These are phyloP conservation scores for Alca torda DNA, from an alignment of 2,797 vertebrate genomes.

Conservation along the genomic window DNA sequence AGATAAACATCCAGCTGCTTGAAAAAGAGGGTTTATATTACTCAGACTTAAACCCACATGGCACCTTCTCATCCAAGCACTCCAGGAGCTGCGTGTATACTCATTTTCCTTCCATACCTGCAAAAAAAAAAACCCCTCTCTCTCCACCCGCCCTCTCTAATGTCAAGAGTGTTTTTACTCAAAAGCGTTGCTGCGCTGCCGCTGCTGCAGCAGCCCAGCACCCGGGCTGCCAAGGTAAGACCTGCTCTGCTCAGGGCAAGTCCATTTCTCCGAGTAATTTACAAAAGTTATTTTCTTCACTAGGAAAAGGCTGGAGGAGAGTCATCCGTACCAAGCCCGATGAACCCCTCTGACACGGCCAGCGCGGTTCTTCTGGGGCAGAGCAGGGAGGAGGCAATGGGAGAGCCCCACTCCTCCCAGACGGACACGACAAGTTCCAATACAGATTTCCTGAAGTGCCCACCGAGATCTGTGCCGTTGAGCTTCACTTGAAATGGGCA, in stretches of 20 bases:
- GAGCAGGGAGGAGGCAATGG: background rate
- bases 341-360: no score
- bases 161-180: background rate
- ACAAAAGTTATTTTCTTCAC: background rate
- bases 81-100: background rate
- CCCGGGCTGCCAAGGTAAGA: background rate
- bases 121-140: background rate
- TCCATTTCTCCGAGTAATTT: background rate
- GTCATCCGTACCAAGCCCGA: background rate
- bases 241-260: background rate
- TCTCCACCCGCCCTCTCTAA: background rate
- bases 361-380: rapidly evolving
- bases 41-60: background rate
- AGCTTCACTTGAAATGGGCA: background rate
- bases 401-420: background rate
- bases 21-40: background rate
- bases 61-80: background rate
- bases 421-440: background rate
- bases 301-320: background rate
- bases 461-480: background rate
- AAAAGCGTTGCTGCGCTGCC: background rate
- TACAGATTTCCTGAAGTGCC: background rate
- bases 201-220: background rate
- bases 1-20: background rate
- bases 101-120: background rate